Percentiles rank a stretch among this genome's conserved stretches.
These are phyloP conservation scores for Acomys russatus DNA, from an alignment of 2,797 vertebrate species.

Conservation along the genomic window DNA sequence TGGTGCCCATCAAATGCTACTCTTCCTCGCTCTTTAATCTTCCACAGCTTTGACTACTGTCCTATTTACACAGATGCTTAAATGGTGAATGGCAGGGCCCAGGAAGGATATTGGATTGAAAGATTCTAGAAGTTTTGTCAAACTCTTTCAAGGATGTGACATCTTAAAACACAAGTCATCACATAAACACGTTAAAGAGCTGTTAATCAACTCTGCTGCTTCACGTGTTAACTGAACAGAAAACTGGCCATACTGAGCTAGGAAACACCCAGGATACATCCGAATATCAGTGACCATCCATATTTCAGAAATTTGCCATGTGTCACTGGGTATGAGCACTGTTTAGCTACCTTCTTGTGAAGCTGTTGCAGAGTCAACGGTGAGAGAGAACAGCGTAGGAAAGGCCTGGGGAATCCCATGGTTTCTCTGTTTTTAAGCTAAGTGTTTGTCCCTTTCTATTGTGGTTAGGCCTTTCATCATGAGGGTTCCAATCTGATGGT, in stretches of 20 bases:
- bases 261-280: background rate
- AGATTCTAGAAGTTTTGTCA: slow-evolving; percentile 29
- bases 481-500: background rate
- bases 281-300: background rate
- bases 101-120: background rate
- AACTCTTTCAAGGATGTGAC: background rate
- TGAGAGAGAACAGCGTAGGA: background rate
- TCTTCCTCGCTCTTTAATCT: background rate
- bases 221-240: background rate
- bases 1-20: background rate
- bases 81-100: background rate
- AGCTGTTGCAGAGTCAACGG: background rate
- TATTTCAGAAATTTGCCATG: background rate
- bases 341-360: background rate
- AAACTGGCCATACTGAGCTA: background rate
- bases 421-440: background rate
- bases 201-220: background rate
- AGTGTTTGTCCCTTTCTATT: background rate
- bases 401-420: background rate
- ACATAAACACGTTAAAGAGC: background rate
- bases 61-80: background rate
- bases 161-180: slow-evolving; percentile 9
- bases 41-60: background rate
- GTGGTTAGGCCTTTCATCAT: background rate
- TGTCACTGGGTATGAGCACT: background rate